Conservation (phyloP, 2,888 invertebrate genomes). For the Alsophila aescularia region DNA sequence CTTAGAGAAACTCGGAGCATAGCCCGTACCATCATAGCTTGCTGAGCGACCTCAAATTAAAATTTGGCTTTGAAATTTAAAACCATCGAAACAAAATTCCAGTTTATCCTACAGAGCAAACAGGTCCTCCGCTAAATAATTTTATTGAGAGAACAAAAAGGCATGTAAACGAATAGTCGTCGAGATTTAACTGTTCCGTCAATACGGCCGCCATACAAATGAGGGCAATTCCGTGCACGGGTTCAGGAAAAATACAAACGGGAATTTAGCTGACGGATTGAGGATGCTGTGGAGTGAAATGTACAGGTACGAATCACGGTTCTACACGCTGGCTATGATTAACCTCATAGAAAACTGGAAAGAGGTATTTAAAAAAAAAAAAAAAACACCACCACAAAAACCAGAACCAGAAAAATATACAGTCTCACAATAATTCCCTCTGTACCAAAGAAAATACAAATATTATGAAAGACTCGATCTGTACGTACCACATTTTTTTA, state of each 20-base stretch:
- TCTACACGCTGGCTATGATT: neutral
- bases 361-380: too few species aligned
- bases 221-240: constrained; percentile 50
- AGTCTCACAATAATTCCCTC: too few species aligned
- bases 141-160: constrained; percentile 4
- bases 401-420: too few species aligned
- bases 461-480: too few species aligned
- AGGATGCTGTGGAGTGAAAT: constrained; percentile 1
- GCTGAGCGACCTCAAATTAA: too few species aligned
- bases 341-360: too few species aligned
- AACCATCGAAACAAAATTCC: neutral
- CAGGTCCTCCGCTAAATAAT: neutral
- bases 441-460: too few species aligned
- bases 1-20: too few species aligned
- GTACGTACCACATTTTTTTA: too few species aligned
- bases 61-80: too few species aligned
- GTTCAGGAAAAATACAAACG: constrained; percentile 51
- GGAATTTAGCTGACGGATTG: constrained; percentile 47
- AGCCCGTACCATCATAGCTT: too few species aligned
- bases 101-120: neutral
- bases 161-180: constrained; percentile 19
- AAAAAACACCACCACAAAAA: too few species aligned
- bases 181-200: constrained; percentile 33
- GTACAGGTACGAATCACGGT: constrained; percentile 1
- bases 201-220: constrained; percentile 53